phyloP scores from a whole-genome alignment of 2,113 vertebrate species.

The Cisticola juncidis region DNA sequence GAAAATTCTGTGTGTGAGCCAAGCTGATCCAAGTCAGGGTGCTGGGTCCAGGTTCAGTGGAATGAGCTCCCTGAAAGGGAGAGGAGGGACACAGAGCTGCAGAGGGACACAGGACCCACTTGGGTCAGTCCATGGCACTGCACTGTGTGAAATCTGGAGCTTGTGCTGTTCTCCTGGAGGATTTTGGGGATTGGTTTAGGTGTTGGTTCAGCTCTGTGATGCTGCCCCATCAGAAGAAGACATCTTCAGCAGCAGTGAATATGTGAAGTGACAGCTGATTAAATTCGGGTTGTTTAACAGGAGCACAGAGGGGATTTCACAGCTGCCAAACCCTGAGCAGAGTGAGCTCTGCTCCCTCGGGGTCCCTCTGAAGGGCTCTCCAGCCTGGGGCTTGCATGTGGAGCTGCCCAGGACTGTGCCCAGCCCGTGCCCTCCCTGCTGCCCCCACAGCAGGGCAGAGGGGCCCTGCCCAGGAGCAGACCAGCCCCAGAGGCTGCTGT shows the following conservation, averaged over 20 bases:
- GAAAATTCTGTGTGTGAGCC: neutral
- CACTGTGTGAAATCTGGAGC: neutral
- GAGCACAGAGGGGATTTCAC: neutral
- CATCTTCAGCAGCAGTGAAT: neutral
- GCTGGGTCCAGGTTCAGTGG: neutral
- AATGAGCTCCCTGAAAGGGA: neutral
- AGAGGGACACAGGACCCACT: neutral
- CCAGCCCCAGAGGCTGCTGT: neutral
- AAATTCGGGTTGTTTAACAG: neutral
- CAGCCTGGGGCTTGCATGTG: neutral
- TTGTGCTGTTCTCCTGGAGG: neutral
- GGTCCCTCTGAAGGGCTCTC: neutral
- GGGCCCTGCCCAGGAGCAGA: neutral
- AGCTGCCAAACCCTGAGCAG: neutral
- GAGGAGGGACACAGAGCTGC: neutral
- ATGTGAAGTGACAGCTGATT: slow-evolving; percentile 1
- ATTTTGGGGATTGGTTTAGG: neutral
- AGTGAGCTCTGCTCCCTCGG: neutral
- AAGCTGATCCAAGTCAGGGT: neutral
- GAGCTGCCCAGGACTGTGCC: neutral
- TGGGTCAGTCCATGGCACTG: neutral
- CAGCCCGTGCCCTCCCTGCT: neutral
- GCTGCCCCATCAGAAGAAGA: neutral
- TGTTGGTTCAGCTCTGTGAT: neutral
- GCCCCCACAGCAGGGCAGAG: neutral